phyloP scores from a whole-genome alignment of 2,888 invertebrate genomes.

The Beris morrisii region DNA sequence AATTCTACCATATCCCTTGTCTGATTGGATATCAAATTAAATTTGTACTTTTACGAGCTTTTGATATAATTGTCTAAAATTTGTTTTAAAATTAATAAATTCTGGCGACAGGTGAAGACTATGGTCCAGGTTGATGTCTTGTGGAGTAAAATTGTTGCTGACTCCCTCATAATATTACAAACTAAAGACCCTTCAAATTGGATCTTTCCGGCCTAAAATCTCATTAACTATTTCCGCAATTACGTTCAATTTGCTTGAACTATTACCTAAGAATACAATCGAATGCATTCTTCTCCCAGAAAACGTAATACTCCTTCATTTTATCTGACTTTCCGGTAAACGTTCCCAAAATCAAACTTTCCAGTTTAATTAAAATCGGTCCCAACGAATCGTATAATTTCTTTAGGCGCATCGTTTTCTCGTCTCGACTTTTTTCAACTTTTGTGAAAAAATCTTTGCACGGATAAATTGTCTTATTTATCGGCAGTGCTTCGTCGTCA shows the following conservation, averaged over 20 bases:
- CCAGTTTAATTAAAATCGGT: conserved; percentile 81
- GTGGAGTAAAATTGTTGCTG: too few relatives aligned
- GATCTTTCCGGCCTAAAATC: too few relatives aligned
- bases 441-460: conserved; percentile 66
- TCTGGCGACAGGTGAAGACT: too few relatives aligned
- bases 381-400: conserved; percentile 78
- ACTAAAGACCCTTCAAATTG: too few relatives aligned
- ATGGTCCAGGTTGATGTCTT: too few relatives aligned
- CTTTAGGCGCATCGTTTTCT: conserved; percentile 67
- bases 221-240: not conserved
- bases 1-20: too few relatives aligned
- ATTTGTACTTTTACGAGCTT: too few relatives aligned
- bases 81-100: too few relatives aligned
- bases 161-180: too few relatives aligned
- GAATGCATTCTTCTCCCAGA: conserved; percentile 82
- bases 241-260: not conserved
- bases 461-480: conserved; percentile 40
- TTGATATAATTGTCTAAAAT: too few relatives aligned
- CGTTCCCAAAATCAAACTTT: conserved; percentile 78
- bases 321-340: conserved; percentile 73
- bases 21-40: too few relatives aligned
- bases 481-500: not conserved
- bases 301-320: conserved; percentile 76
- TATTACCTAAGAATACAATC: conserved; percentile 63
- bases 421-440: conserved; percentile 69